Conservation (phyloP, 2,113 vertebrate genomes). For the Nanger granti region DNA sequence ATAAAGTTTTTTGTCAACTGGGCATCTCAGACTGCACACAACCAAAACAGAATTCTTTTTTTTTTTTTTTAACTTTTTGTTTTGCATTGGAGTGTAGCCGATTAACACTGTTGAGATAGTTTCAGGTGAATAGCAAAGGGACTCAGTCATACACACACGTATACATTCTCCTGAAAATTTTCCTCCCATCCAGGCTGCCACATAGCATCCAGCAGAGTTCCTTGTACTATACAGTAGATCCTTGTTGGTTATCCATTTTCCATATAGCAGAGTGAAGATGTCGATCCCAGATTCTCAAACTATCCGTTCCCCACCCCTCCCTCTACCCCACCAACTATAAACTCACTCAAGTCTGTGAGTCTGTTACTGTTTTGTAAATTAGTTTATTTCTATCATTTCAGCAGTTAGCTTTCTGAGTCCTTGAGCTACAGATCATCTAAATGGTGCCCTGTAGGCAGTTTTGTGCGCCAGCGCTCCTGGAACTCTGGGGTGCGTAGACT, state of each 20-base stretch:
- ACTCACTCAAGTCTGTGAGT: neutral
- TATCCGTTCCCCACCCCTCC: neutral
- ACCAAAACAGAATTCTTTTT: neutral
- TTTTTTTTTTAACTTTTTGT: neutral
- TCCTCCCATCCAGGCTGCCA: neutral
- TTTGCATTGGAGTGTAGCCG: neutral
- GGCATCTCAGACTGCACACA: neutral
- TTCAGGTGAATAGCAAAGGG: neutral
- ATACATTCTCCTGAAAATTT: neutral
- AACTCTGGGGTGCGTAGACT: neutral
- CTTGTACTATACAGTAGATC: neutral
- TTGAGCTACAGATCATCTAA: neutral
- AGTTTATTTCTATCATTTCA: neutral
- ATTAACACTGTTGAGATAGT: neutral
- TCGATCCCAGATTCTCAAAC: neutral
- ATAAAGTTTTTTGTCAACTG: neutral
- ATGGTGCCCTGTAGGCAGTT: neutral
- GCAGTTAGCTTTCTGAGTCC: neutral
- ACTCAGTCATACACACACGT: neutral
- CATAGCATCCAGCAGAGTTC: neutral
- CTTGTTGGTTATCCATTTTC: neutral
- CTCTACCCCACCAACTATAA: neutral
- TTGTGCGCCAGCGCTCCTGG: neutral
- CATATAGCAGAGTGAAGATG: neutral
- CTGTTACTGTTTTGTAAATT: neutral